These are phyloP conservation scores for Hermatobates lingyangjiaoensis DNA, from an alignment of 1,140 invertebrate species.

Conservation along the genomic window DNA sequence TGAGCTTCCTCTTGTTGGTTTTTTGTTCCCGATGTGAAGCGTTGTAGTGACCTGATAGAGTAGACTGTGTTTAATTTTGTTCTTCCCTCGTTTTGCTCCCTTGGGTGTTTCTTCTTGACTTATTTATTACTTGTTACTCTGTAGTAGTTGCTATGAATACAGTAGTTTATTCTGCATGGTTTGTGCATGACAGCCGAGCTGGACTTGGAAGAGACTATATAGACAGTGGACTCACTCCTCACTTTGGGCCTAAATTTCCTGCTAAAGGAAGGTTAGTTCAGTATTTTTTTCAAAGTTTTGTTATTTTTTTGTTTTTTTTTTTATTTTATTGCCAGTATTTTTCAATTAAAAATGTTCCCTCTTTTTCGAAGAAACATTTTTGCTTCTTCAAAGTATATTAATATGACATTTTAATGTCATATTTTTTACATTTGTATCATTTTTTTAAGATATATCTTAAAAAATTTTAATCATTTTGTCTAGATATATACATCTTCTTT, in stretches of 20 bases:
- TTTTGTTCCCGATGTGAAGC: too few relatives aligned
- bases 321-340: background rate
- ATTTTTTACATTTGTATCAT: too few relatives aligned
- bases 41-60: too few relatives aligned
- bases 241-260: conserved; percentile 72
- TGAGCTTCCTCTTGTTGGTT: too few relatives aligned
- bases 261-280: conserved; percentile 45
- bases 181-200: conserved; percentile 64
- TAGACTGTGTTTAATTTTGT: too few relatives aligned
- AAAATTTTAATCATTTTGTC: too few relatives aligned
- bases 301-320: background rate
- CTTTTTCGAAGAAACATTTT: background rate
- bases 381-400: too few relatives aligned
- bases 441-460: too few relatives aligned
- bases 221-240: conserved; percentile 49
- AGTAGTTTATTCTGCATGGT: too few relatives aligned
- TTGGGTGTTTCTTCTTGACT: conserved; percentile 14
- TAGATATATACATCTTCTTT: too few relatives aligned
- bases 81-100: conserved; percentile 8
- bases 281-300: conserved; percentile 2
- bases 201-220: conserved; percentile 58
- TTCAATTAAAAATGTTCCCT: background rate
- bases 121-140: conserved; percentile 25
- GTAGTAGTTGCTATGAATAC: too few relatives aligned
- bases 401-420: too few relatives aligned